phyloP scores from a whole-genome alignment of 2,888 invertebrate species.

The Candidula unifasciata region DNA sequence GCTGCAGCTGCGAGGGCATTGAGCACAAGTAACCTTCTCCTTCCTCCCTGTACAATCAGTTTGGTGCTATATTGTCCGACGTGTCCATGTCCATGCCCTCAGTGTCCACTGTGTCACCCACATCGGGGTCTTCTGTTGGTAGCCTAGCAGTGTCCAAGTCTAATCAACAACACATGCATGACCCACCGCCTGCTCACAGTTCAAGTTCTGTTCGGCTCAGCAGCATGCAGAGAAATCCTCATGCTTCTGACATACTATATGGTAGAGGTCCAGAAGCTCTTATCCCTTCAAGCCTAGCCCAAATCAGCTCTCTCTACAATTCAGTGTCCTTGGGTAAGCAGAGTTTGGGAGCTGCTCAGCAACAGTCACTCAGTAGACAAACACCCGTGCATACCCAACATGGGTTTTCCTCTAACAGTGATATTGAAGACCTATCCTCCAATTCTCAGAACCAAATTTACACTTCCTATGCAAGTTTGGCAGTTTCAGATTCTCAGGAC shows the following conservation, averaged over 20 bases:
- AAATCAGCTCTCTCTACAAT: constrained; percentile 36
- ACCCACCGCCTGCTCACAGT: constrained; percentile 74
- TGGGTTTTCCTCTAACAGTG: constrained; percentile 46
- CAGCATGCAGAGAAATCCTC: constrained; percentile 64
- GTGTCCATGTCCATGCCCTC: not conserved
- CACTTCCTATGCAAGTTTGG: constrained; percentile 51
- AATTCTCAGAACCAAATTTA: constrained; percentile 54
- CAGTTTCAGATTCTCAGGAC: constrained; percentile 38
- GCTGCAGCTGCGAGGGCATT: constrained; percentile 40
- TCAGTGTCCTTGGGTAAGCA: constrained; percentile 27
- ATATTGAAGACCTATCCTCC: constrained; percentile 58
- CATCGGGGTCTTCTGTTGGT: not conserved
- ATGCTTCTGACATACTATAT: constrained; percentile 51
- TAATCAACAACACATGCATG: constrained; percentile 53
- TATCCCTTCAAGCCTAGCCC: constrained; percentile 32
- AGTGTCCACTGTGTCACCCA: constrained; percentile 15
- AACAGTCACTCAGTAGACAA: constrained; percentile 34
- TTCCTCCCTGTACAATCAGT: constrained; percentile 55
- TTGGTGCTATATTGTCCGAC: constrained; percentile 50
- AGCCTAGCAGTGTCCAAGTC: constrained; percentile 48
- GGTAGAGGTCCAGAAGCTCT: constrained; percentile 30
- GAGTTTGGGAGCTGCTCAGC: not conserved
- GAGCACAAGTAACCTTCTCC: constrained; percentile 61
- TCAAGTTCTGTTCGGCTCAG: constrained; percentile 59
- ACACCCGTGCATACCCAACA: constrained; percentile 50